Evolutionary conservation across 1,140 invertebrate genomes (phyloP).

Genomic region (Drosophila oshimai): DNA sequence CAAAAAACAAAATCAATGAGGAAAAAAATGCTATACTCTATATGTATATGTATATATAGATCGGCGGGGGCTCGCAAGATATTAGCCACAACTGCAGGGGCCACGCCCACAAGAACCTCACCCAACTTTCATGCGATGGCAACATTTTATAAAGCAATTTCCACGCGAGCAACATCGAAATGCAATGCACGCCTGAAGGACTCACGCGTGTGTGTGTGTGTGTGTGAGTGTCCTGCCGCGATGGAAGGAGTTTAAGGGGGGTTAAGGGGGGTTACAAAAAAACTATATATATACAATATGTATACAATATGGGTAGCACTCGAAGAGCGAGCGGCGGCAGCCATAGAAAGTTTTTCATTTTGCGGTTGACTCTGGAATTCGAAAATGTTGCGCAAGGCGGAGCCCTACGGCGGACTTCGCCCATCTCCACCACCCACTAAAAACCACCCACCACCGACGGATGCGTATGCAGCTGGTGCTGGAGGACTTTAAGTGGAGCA

Average conservation of each 20-base stretch:
- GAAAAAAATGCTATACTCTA: constrained; percentile 12
- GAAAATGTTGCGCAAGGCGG: constrained; percentile 74
- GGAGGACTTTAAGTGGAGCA: constrained; percentile 68
- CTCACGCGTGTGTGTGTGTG: constrained; percentile 40
- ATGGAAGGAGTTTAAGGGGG: too few relatives aligned
- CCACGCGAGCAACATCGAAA: constrained; percentile 70
- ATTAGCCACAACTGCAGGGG: constrained; percentile 30
- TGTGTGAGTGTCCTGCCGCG: constrained; percentile 34
- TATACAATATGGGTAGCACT: constrained; percentile 42
- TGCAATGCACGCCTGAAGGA: constrained; percentile 74
- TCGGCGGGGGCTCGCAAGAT: constrained; percentile 34
- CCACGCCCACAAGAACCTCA: constrained; percentile 57
- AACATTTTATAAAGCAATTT: constrained; percentile 78
- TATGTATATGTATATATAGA: constrained; percentile 2
- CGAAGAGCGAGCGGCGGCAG: constrained; percentile 34
- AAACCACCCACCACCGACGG: neutral
- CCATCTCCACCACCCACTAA: neutral
- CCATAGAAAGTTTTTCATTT: constrained; percentile 77
- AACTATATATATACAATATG: constrained; percentile 60
- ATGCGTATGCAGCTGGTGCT: constrained; percentile 65
- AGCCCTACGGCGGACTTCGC: constrained; percentile 28
- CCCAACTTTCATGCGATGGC: constrained; percentile 63
- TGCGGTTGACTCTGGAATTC: constrained; percentile 74
- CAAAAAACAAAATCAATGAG: constrained; percentile 33
- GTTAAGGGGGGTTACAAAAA: neutral